Percentiles rank a stretch among this genome's conserved stretches.
Evolutionary conservation across 2,113 vertebrate genomes (phyloP).

Genomic region (Xerus inauris): DNA sequence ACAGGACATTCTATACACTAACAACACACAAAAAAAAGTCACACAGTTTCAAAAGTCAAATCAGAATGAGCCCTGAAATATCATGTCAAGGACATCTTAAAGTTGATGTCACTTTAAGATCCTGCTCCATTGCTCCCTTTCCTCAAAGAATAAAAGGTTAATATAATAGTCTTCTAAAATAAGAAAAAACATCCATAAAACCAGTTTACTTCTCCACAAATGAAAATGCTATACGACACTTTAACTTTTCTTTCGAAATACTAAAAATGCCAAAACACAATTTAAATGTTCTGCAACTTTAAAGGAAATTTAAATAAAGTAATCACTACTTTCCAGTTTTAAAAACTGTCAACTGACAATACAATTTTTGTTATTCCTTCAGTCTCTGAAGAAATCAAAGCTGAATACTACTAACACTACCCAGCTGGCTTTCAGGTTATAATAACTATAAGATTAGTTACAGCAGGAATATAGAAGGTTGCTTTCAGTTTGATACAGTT

Average conservation of each 20-base stretch:
- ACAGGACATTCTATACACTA: slow-evolving; percentile 38
- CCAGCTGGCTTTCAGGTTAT: not conserved
- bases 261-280: slow-evolving; percentile 3
- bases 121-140: not conserved
- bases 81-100: not conserved
- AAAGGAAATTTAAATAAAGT: slow-evolving; percentile 50
- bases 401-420: slow-evolving; percentile 20
- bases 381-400: slow-evolving; percentile 46
- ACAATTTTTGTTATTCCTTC: slow-evolving; percentile 25
- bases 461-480: not conserved
- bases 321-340: not conserved
- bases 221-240: not conserved
- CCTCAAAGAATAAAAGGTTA: slow-evolving; percentile 3
- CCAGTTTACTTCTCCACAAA: not conserved
- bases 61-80: not conserved
- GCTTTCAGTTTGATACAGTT: slow-evolving; percentile 1
- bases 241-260: slow-evolving; percentile 48
- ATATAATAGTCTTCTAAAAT: not conserved
- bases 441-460: slow-evolving; percentile 17
- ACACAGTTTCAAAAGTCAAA: not conserved
- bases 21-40: not conserved
- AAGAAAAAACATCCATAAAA: slow-evolving; percentile 6
- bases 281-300: slow-evolving; percentile 46
- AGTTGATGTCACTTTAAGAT: not conserved
- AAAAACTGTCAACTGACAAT: slow-evolving; percentile 9